A percentile compares a stretch with the other conserved stretches of the same genome.
phyloP scores from a whole-genome alignment of 2,797 vertebrate species.

The Bradypodion ventrale region DNA sequence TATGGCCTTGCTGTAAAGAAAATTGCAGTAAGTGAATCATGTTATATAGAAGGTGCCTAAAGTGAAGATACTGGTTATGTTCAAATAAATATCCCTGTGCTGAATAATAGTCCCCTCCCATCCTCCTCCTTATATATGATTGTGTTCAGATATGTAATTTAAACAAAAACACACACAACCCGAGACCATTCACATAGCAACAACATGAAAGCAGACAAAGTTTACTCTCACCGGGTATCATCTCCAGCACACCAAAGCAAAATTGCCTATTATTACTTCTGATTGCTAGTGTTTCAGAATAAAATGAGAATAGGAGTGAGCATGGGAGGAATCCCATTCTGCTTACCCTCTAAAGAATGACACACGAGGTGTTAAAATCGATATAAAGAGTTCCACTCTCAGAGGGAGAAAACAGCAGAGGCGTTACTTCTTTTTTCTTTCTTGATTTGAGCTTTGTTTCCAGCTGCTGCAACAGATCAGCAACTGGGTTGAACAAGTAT shows the following conservation, averaged over 20 bases:
- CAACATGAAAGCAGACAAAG: not conserved
- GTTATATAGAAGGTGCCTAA: not conserved
- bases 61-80: not conserved
- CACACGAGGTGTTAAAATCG: not conserved
- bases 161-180: not conserved
- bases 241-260: not conserved
- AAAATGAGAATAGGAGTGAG: not conserved
- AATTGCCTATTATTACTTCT: conserved; percentile 14
- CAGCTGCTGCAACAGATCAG: conserved; percentile 42
- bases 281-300: accelerated
- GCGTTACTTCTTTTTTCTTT: conserved; percentile 23
- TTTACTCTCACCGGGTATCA: not conserved
- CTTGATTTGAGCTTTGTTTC: no score
- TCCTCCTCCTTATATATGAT: not conserved
- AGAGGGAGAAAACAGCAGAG: not conserved
- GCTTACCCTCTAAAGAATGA: not conserved
- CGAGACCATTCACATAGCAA: not conserved
- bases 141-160: conserved; percentile 5
- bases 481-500: conserved; percentile 20
- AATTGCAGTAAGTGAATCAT: not conserved
- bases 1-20: not conserved
- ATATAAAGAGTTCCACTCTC: not conserved
- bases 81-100: conserved; percentile 17
- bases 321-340: not conserved
- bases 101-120: not conserved